These are phyloP conservation scores for Dromiciops gliroides DNA, from an alignment of 2,113 vertebrate species.

Conservation along the genomic window DNA sequence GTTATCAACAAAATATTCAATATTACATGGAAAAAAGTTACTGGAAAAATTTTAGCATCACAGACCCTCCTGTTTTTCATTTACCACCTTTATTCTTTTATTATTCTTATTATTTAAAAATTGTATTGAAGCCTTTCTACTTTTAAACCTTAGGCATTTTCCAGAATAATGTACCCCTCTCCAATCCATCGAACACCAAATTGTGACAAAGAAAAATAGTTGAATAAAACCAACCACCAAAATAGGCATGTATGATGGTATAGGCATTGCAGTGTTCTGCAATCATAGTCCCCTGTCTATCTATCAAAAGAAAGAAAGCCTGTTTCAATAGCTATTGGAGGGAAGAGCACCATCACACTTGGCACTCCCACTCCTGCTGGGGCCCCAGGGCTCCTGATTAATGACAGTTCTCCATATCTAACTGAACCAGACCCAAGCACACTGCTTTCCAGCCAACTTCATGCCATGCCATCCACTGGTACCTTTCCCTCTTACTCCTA, in stretches of 20 bases:
- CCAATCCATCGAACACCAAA: not conserved
- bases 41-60: not conserved
- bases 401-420: not conserved
- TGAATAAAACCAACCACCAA: not conserved
- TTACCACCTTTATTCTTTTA: not conserved
- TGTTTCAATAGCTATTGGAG: not conserved
- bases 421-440: not conserved
- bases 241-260: not conserved
- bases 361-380: not conserved
- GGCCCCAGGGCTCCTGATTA: not conserved
- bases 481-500: not conserved
- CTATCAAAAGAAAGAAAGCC: not conserved
- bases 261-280: not conserved
- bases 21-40: not conserved
- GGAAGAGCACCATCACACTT: not conserved
- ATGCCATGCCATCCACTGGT: not conserved
- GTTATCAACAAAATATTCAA: not conserved
- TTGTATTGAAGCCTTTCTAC: not conserved
- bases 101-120: conserved; percentile 29
- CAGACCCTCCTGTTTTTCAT: not conserved
- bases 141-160: not conserved
- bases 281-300: not conserved
- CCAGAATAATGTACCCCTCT: not conserved
- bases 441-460: not conserved
- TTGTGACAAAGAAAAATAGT: not conserved